These are phyloP conservation scores for Seladonia tumulorum DNA, from an alignment of 2,888 invertebrate species.

Conservation along the genomic window DNA sequence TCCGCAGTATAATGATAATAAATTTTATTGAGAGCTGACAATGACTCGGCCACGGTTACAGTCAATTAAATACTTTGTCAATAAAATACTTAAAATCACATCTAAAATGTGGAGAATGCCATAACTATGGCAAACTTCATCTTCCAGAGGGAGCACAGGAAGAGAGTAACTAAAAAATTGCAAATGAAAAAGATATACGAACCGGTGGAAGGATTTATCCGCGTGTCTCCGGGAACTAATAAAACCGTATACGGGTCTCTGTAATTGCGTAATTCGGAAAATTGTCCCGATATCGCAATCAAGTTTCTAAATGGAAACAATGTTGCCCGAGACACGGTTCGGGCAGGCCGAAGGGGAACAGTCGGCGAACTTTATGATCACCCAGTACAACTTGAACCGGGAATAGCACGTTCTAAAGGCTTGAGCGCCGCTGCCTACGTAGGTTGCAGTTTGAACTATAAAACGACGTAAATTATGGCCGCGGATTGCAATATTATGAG, in stretches of 20 bases:
- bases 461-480: slow-evolving; percentile 84
- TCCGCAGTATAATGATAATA: too few relatives aligned
- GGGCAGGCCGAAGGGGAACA: slow-evolving; percentile 69
- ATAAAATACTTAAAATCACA: too few relatives aligned
- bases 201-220: neutral
- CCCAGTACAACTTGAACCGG: slow-evolving; percentile 80
- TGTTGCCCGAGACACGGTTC: slow-evolving; percentile 38
- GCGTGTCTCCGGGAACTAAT: neutral
- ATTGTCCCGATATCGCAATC: slow-evolving; percentile 25
- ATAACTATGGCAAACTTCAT: neutral
- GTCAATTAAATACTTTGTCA: too few relatives aligned
- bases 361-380: slow-evolving; percentile 80
- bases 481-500: slow-evolving; percentile 84
- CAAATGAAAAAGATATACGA: neutral
- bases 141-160: neutral
- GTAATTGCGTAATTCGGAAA: slow-evolving; percentile 2
- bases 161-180: neutral
- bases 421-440: slow-evolving; percentile 79
- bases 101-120: too few relatives aligned
- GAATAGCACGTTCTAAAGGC: slow-evolving; percentile 80
- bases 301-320: slow-evolving; percentile 55
- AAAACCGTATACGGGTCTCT: neutral
- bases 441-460: slow-evolving; percentile 84
- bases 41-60: too few relatives aligned
- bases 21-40: too few relatives aligned